phyloP scores from a whole-genome alignment of 2,113 vertebrate species.

The Apodemus speciosus region DNA sequence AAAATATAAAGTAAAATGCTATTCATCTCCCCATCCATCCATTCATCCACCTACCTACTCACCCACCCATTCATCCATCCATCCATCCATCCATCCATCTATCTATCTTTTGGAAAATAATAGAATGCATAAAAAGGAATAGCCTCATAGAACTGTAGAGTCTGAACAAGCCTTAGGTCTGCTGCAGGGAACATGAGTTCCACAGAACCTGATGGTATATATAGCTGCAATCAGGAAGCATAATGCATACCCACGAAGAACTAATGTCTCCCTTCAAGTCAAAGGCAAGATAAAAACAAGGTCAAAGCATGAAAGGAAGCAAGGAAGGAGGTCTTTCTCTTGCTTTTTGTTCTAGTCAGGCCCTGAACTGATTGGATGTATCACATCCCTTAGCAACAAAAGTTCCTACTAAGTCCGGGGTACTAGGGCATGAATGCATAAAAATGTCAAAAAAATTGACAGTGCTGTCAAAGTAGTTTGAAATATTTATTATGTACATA shows the following conservation, averaged over 20 bases:
- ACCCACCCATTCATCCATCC: no score
- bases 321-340: not conserved
- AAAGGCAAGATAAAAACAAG: not conserved
- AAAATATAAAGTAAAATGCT: not conserved
- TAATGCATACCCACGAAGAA: not conserved
- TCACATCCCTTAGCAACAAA: not conserved
- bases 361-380: not conserved
- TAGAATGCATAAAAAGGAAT: not conserved
- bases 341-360: not conserved
- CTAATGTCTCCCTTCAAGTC: not conserved
- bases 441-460: not conserved
- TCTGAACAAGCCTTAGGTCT: not conserved
- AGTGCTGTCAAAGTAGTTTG: not conserved
- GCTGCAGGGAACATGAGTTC: not conserved
- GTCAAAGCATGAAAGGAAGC: not conserved
- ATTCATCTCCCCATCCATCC: no score
- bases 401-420: not conserved
- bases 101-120: not conserved
- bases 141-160: not conserved
- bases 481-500: not conserved
- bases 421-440: not conserved
- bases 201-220: not conserved
- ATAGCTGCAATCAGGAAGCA: not conserved
- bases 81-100: no score
- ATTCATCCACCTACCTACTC: no score